Conservation (phyloP, 2,797 vertebrate genomes). For the Oryzias sinensis region DNA sequence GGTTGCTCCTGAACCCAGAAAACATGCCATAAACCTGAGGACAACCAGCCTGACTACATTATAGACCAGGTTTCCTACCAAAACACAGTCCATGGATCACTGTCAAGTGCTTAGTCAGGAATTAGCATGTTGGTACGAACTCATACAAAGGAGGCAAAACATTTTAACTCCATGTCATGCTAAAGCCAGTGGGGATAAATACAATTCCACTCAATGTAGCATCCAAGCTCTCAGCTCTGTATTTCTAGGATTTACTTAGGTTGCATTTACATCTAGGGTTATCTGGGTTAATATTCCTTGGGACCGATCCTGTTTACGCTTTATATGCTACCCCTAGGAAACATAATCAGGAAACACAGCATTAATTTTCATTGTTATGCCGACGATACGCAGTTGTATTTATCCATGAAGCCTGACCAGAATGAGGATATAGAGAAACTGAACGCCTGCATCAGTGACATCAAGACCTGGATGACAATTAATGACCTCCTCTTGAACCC, state of each 20-base stretch:
- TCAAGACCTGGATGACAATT: too few species aligned
- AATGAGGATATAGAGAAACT: too few species aligned
- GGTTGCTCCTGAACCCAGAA: neutral
- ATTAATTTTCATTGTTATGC: too few species aligned
- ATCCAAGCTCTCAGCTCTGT: constrained; percentile 3
- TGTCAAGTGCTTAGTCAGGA: constrained; percentile 1
- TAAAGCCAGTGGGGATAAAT: neutral
- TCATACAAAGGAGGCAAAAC: neutral
- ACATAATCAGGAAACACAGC: too few species aligned
- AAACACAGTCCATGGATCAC: constrained; percentile 5
- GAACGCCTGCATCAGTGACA: too few species aligned
- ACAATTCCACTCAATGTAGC: neutral
- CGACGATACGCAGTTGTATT: too few species aligned
- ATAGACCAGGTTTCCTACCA: neutral
- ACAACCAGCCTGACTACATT: constrained; percentile 1
- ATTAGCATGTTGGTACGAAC: neutral
- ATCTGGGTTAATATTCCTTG: too few species aligned
- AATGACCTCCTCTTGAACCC: too few species aligned
- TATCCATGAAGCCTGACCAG: too few species aligned
- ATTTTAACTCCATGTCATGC: neutral
- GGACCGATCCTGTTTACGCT: too few species aligned
- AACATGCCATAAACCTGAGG: constrained; percentile 1
- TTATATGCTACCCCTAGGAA: too few species aligned
- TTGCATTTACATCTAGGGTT: neutral
- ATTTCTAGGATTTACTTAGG: constrained; percentile 1